Base-by-base conservation (phyloP, 2,888 invertebrate species). In the Perdita meconis region DNA sequence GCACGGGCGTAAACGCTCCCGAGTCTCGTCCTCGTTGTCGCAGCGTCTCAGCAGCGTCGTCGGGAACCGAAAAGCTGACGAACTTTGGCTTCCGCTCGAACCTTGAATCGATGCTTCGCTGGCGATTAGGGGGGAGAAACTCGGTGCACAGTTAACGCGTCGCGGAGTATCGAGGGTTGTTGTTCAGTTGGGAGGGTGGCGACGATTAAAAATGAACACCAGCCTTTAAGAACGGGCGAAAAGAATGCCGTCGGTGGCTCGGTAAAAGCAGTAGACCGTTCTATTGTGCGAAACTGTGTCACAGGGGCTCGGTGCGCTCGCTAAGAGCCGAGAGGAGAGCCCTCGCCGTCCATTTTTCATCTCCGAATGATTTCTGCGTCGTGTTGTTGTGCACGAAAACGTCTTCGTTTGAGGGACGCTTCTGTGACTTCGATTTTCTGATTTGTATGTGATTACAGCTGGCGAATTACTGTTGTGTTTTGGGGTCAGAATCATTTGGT, bases 231-330 rank as follows among this genome's bases (percentile, higher is more conserved):
- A 74, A 66, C 44, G 59, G n/a, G 34, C 51, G 61, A 51, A 70
- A 78, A 78, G 78, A 78, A 67, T 53, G 60, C 40, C 61, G 47
- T 3, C n/a, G 13, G 30, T 63, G 57, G 36, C 57, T 47, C 60
- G 71, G 55, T 71, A 61, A 74, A 74, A 74, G 68, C 65, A 47
- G 68, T 42, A 38, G 80, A 78, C 81, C 73, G 57, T 42, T 80
- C 83, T 68, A 84, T 84, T 84, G 84, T 84, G 67, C 59, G 69
- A 80, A 84, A 84, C 82, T 84, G 80, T 84, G 84, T 83, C 84
- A 84, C 78, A 83, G 83, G 77, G 71, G 76, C 78, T 79, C 70
- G 73, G 61, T 66, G 6, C 19, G 38, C 36, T 36, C 72, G 69
- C 78, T 57, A 76, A 76, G 83, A 69, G 72, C 66, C 50, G 60